A percentile compares a stretch with the other conserved stretches of the same genome.
phyloP scores from a whole-genome alignment of 2,113 vertebrate genomes.

The Nannobrachium achirus region DNA sequence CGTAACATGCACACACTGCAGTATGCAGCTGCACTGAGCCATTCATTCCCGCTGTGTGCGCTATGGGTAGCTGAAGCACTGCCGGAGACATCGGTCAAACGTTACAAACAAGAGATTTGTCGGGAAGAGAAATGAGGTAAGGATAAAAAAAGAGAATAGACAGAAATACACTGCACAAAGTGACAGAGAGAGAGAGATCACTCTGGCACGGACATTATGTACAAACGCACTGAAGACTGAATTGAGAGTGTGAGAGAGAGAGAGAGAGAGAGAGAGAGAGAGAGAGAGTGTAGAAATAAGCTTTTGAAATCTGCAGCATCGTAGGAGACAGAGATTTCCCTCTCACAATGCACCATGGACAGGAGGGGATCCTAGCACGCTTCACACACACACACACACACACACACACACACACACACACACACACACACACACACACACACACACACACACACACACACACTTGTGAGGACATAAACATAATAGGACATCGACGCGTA shows the following conservation, averaged over 20 bases:
- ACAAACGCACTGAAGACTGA: neutral
- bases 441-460: constrained; percentile 14
- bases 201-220: neutral
- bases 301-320: constrained; percentile 41
- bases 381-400: constrained; percentile 14
- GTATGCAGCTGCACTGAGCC: constrained; percentile 46
- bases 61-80: neutral
- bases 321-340: constrained; percentile 14
- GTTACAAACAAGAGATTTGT: neutral
- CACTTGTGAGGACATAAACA: too few relatives aligned
- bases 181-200: neutral
- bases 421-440: constrained; percentile 19
- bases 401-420: constrained; percentile 5
- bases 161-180: neutral
- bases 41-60: constrained; percentile 35
- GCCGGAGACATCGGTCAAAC: neutral
- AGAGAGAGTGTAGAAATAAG: neutral
- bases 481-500: too few relatives aligned
- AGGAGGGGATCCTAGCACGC: constrained; percentile 18
- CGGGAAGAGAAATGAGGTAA: too few relatives aligned
- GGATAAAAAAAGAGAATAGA: neutral
- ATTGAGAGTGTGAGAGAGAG: neutral
- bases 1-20: constrained; percentile 40
- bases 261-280: neutral
- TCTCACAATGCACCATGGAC: constrained; percentile 25